phyloP scores from a whole-genome alignment of 2,797 vertebrate genomes.

The Aldrovandia affinis region DNA sequence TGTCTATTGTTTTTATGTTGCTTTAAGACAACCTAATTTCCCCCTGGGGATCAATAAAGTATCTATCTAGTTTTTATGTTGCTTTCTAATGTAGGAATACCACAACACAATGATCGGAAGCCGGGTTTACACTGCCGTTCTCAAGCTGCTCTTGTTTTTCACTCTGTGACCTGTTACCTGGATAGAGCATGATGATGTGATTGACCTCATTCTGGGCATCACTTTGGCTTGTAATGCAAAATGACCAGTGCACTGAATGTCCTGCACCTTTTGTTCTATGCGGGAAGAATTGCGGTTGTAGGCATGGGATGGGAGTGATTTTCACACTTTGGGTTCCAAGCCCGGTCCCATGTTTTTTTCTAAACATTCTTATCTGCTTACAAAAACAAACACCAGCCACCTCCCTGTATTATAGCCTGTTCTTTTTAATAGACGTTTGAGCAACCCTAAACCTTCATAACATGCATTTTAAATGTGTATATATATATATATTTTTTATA shows the following conservation, averaged over 20 bases:
- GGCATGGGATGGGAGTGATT: constrained; percentile 48
- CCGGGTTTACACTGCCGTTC: background rate
- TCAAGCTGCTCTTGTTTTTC: background rate
- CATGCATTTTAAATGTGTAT: background rate
- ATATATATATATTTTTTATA: no score
- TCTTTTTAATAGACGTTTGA: background rate
- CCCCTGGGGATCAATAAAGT: no score
- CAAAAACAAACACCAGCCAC: constrained; percentile 39
- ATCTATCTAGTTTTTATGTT: no score
- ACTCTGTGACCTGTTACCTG: constrained; percentile 37
- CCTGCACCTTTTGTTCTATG: constrained; percentile 5
- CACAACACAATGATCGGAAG: background rate
- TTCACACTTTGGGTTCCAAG: constrained; percentile 27
- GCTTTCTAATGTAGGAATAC: no score
- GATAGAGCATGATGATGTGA: constrained; percentile 1
- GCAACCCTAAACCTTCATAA: background rate
- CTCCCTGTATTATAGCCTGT: background rate
- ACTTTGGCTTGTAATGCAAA: background rate
- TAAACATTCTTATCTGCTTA: no score
- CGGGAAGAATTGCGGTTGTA: constrained; percentile 35
- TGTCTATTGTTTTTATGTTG: no score
- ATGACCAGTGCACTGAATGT: background rate
- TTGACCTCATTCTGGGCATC: background rate
- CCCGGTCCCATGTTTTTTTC: background rate
- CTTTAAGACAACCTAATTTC: no score